Base-by-base conservation (phyloP, 2,113 vertebrate species). In the Nycticorax nycticorax region DNA sequence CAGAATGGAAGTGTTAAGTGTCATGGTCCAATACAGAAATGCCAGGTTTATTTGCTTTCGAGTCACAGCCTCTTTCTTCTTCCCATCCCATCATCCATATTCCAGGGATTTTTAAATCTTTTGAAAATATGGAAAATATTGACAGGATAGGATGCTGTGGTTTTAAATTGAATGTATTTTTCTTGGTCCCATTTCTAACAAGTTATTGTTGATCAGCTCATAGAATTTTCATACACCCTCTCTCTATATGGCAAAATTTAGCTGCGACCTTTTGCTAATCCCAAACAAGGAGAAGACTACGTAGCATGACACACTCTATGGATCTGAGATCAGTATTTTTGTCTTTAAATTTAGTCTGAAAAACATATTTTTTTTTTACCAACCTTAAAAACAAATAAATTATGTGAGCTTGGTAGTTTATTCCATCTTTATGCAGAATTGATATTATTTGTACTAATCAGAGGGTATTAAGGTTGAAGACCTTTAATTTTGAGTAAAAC, bases 71-170 rank as follows among this genome's bases (percentile, higher is more conserved):
- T 43, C 73, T 71, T 50, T 72, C 48, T 85, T 77, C 33, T 72
- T 78, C 59, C 52, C 28, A 43, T 37, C 33, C 18, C 39, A 52
- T 59, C 18, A 4, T 66, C 72, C n/a, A 0, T 67, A 43, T 71
- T 43, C n/a, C 23, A 66, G 60, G 10, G 59, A 37, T 35, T 89
- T 88, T 77, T 5, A 77, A 88, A 63, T 63, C 1, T 63, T 59
- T 86, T 83, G 37, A 91, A 93, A 93, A 80, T 45, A 35, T 3
- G 21, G 30, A 77, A 72, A 80, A 64, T 55, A 60, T 17, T 81
- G 62, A 47, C 16, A 87, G 48, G 52, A 39, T 78, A 87, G 48
- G 52, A 39, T 78, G 81, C 32, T 77, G 21, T 16, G 30, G 27
- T 47, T 95, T 80, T 56, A 64, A 80, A 85, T 64, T 9, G 14